phyloP scores from a whole-genome alignment of 2,113 vertebrate species.

The Heterotis niloticus region DNA sequence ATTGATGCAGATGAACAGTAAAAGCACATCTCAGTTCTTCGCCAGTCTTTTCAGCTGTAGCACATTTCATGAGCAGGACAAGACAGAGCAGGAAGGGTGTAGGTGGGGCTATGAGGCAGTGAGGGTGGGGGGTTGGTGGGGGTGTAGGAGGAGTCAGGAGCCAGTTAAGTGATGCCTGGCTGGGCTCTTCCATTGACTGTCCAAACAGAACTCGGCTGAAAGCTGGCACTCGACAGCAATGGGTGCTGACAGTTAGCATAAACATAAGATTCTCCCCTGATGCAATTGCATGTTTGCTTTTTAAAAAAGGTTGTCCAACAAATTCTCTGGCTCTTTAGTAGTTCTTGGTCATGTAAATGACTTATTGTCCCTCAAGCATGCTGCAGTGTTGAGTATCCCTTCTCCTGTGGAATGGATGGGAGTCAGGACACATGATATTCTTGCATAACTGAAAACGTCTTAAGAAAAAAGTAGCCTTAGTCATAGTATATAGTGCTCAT shows the following conservation, averaged over 20 bases:
- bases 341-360: slow-evolving; percentile 42
- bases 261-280: slow-evolving; percentile 47
- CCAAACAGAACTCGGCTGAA: slow-evolving; percentile 54
- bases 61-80: no score
- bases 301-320: slow-evolving; percentile 55
- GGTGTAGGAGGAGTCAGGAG: slow-evolving; percentile 31
- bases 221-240: slow-evolving; percentile 46
- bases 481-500: neutral
- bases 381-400: slow-evolving; percentile 39
- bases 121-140: slow-evolving; percentile 5
- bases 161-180: slow-evolving; percentile 38
- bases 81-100: slow-evolving; percentile 2
- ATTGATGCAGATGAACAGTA: neutral
- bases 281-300: slow-evolving; percentile 57
- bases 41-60: neutral
- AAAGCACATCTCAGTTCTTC: neutral
- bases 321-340: slow-evolving; percentile 54
- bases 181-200: slow-evolving; percentile 46
- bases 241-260: slow-evolving; percentile 56
- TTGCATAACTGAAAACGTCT: neutral
- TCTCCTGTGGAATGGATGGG: slow-evolving; percentile 20
- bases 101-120: neutral
- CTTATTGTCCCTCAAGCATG: slow-evolving; percentile 41
- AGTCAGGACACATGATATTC: slow-evolving; percentile 18
- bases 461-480: neutral